Conservation (phyloP, 2,888 invertebrate species). For the Scaptomyza parva region DNA sequence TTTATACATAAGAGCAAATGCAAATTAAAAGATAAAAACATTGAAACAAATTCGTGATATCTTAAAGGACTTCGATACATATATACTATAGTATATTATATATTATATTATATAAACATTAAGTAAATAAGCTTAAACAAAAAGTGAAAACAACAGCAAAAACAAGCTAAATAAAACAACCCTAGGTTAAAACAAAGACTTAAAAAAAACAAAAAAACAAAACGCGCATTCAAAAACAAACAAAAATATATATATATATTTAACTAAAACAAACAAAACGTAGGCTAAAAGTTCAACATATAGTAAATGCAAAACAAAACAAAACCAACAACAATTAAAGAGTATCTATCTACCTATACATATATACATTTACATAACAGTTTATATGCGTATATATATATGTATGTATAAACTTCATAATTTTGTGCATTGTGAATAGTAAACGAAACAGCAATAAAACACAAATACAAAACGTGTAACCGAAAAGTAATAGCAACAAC, state of each 20-base stretch:
- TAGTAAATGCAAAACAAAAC: conserved; percentile 64
- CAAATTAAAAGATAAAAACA: conserved; percentile 84
- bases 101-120: conserved; percentile 76
- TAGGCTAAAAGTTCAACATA: conserved; percentile 74
- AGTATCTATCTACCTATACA: conserved; percentile 64
- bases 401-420: conserved; percentile 46
- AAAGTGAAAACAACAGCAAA: conserved; percentile 61
- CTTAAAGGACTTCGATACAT: conserved; percentile 85
- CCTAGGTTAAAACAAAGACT: conserved; percentile 82
- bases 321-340: conserved; percentile 57
- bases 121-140: conserved; percentile 73
- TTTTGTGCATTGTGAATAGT: conserved; percentile 77
- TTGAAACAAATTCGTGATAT: conserved; percentile 85
- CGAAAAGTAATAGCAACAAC: conserved; percentile 78
- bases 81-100: conserved; percentile 85
- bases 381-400: conserved; percentile 46
- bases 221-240: conserved; percentile 71
- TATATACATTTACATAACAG: conserved; percentile 28
- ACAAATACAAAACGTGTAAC: conserved; percentile 76
- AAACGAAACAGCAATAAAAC: conserved; percentile 77
- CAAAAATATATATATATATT: conserved; percentile 34
- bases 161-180: conserved; percentile 68
- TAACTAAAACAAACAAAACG: conserved; percentile 45
- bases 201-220: conserved; percentile 79
- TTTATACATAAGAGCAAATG: conserved; percentile 81